A percentile compares a stretch with the other conserved stretches of the same genome.
phyloP scores from a whole-genome alignment of 92 coral and sea anemone species.

The Porites divaricata region DNA sequence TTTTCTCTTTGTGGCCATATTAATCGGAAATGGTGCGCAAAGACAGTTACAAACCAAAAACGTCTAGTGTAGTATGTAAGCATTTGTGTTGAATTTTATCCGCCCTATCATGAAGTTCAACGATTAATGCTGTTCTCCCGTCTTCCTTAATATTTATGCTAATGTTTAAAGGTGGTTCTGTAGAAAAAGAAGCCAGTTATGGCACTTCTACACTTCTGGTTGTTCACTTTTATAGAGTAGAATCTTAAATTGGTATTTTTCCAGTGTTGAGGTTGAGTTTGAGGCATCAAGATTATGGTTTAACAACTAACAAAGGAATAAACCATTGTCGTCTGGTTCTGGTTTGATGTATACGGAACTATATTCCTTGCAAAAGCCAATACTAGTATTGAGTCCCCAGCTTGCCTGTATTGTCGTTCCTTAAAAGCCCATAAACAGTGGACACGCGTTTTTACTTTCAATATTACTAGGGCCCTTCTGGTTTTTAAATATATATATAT shows the following conservation, averaged over 20 bases:
- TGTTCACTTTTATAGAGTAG: neutral
- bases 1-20: neutral
- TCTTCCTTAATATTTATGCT: neutral
- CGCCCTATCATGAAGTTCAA: too few relatives aligned
- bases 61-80: too few relatives aligned
- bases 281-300: slow-evolving; percentile 1
- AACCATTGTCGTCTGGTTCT: neutral
- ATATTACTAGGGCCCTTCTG: neutral
- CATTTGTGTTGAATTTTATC: too few relatives aligned
- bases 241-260: neutral
- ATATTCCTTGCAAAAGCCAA: slow-evolving; percentile 20
- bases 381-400: neutral
- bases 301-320: neutral
- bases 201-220: neutral
- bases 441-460: neutral
- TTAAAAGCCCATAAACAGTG: neutral
- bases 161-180: neutral
- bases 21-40: slow-evolving; percentile 11
- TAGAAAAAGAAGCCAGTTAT: too few relatives aligned
- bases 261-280: neutral
- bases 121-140: neutral
- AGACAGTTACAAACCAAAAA: neutral
- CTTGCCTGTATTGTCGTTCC: neutral
- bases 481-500: too few relatives aligned
- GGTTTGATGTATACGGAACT: neutral